Conservation (phyloP, 2,113 vertebrate species). For the Physeter macrocephalus region DNA sequence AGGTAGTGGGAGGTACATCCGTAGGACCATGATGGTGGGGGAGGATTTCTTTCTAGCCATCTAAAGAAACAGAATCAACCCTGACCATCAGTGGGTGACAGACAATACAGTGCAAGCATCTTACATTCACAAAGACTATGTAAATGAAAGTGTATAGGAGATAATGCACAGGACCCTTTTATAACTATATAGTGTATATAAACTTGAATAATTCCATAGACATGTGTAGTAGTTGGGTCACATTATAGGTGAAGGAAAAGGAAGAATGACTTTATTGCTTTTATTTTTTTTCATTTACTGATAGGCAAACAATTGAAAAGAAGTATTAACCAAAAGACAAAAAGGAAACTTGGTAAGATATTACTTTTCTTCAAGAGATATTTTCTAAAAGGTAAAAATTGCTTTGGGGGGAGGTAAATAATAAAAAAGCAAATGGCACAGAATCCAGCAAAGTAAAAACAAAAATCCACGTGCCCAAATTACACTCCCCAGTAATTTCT, state of each 20-base stretch:
- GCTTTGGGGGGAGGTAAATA: neutral
- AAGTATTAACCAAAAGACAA: neutral
- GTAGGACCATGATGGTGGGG: neutral
- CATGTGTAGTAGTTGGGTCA: neutral
- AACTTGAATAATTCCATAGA: neutral
- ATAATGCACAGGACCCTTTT: neutral
- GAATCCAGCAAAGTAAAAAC: neutral
- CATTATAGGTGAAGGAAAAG: neutral
- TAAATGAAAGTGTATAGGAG: neutral
- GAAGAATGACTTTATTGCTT: neutral
- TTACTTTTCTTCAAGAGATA: neutral
- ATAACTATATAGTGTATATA: neutral
- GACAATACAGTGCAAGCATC: neutral
- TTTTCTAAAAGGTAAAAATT: neutral
- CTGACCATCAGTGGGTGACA: neutral
- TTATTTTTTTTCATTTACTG: neutral
- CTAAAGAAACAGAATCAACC: neutral
- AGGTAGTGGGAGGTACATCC: neutral
- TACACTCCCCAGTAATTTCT: neutral
- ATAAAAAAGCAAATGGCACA: neutral
- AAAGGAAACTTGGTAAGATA: neutral
- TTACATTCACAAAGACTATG: neutral
- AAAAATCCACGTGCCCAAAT: neutral
- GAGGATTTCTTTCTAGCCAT: neutral
- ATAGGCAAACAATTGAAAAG: neutral